Conservation (phyloP, 2,113 vertebrate genomes). For the Myotis davidii region DNA sequence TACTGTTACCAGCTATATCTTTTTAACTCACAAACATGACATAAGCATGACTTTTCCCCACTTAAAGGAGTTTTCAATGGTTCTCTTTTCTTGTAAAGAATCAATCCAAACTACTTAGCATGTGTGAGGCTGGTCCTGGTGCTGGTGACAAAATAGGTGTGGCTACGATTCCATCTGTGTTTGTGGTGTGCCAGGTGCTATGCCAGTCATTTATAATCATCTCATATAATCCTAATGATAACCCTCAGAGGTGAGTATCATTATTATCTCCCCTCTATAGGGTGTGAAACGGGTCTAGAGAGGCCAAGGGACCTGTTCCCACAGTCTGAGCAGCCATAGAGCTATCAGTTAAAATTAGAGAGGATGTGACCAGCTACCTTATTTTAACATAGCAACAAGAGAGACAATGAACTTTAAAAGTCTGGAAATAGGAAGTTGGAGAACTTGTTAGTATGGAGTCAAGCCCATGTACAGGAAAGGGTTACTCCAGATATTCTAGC, state of each 20-base stretch:
- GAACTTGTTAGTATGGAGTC: background rate
- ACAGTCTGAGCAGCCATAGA: background rate
- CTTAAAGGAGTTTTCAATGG: background rate
- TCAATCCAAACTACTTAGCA: background rate
- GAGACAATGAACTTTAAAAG: background rate
- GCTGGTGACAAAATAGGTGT: background rate
- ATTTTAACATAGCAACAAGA: background rate
- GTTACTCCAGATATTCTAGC: background rate
- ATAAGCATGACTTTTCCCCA: background rate
- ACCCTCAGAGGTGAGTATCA: background rate
- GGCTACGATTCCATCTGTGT: background rate
- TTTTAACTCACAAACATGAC: background rate
- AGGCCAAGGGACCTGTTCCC: background rate
- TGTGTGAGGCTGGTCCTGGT: background rate
- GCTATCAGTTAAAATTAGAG: background rate
- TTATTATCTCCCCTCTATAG: background rate
- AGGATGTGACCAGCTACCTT: background rate
- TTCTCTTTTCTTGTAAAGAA: background rate
- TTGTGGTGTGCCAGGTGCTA: background rate
- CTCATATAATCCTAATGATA: background rate
- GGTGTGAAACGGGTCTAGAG: background rate
- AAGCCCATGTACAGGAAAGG: background rate
- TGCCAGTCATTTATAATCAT: background rate
- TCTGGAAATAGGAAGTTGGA: background rate
- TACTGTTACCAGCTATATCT: background rate